Conservation (phyloP, 2,888 invertebrate species). For the Anthoptus insignis region DNA sequence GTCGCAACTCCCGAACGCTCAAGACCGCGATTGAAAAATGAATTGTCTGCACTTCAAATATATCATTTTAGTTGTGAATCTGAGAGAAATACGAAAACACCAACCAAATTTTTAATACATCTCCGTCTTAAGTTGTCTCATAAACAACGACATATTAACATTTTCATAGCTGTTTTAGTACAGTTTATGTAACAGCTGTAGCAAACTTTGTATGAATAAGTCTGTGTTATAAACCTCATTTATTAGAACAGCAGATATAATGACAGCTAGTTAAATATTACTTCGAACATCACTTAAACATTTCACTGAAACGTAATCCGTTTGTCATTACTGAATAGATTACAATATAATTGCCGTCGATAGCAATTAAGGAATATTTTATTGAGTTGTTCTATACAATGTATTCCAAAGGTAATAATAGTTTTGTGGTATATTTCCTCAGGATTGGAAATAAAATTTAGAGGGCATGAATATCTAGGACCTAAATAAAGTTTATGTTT, state of each 20-base stretch:
- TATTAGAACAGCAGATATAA: not conserved
- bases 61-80: constrained; percentile 73
- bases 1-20: constrained; percentile 69
- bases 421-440: too few species aligned
- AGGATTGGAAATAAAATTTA: too few species aligned
- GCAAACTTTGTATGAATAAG: constrained; percentile 3
- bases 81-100: constrained; percentile 68
- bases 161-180: constrained; percentile 12
- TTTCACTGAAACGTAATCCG: too few species aligned
- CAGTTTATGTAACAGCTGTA: constrained; percentile 9
- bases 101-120: constrained; percentile 48
- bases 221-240: not conserved
- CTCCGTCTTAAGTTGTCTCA: constrained; percentile 35
- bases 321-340: too few species aligned
- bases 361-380: too few species aligned
- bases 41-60: constrained; percentile 83
- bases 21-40: constrained; percentile 79
- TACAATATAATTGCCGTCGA: too few species aligned
- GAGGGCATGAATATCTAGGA: too few species aligned
- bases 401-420: too few species aligned
- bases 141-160: constrained; percentile 36
- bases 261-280: not conserved
- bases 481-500: not conserved
- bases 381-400: too few species aligned
- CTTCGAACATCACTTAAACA: not conserved